phyloP scores from a whole-genome alignment of 2,888 invertebrate species.

The Erannis defoliaria region DNA sequence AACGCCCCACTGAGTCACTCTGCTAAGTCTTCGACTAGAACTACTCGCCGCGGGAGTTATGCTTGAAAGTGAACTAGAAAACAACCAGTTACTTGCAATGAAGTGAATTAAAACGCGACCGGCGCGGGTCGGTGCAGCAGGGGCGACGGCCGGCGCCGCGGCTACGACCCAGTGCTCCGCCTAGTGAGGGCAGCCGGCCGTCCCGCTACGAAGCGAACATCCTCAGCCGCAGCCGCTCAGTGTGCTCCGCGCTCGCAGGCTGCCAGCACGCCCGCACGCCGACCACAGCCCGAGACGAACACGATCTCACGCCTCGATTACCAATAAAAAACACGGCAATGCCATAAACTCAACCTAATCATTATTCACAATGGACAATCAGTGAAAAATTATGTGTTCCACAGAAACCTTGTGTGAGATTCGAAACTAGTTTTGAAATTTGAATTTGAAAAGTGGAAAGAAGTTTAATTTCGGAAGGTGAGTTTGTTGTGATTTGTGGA shows the following conservation, averaged over 20 bases:
- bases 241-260: conserved; percentile 27
- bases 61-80: conserved; percentile 59
- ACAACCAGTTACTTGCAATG: conserved; percentile 59
- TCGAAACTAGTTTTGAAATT: conserved; percentile 42
- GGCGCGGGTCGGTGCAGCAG: conserved; percentile 28
- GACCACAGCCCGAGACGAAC: conserved; percentile 25
- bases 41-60: conserved; percentile 32
- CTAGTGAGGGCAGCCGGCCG: conserved; percentile 7
- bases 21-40: conserved; percentile 1
- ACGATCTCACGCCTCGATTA: conserved; percentile 35
- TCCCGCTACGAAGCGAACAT: conserved; percentile 8
- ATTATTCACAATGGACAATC: conserved; percentile 53
- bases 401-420: conserved; percentile 38
- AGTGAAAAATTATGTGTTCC: conserved; percentile 47
- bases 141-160: conserved; percentile 8
- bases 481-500: conserved; percentile 59
- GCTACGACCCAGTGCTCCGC: conserved; percentile 18
- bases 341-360: conserved; percentile 54
- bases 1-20: conserved; percentile 15
- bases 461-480: conserved; percentile 55
- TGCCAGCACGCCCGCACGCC: conserved; percentile 22
- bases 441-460: conserved; percentile 44
- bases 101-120: conserved; percentile 59
- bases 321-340: conserved; percentile 57
- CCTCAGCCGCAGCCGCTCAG: conserved; percentile 27